Conservation (phyloP, 2,888 invertebrate species). For the Watsonalla binaria region DNA sequence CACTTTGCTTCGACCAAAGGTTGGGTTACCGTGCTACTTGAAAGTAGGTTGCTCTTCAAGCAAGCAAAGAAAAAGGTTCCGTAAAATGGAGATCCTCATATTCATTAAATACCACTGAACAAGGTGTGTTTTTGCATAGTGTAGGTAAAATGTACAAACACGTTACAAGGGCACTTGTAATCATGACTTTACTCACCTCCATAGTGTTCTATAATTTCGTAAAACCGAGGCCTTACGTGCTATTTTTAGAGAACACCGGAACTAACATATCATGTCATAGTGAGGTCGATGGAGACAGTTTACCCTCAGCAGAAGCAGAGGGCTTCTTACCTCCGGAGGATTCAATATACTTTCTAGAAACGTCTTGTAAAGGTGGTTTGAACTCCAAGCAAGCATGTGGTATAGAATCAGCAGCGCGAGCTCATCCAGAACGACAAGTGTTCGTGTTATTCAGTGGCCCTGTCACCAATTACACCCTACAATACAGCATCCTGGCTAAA, state of each 20-base stretch:
- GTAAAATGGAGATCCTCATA: too few species aligned
- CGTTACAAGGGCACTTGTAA: neutral
- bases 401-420: conserved; percentile 82
- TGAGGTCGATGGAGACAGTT: conserved; percentile 14
- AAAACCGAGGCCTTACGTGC: neutral
- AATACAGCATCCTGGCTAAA: conserved; percentile 23
- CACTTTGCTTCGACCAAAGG: too few species aligned
- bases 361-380: conserved; percentile 77
- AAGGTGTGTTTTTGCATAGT: neutral
- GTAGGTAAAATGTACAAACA: neutral
- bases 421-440: conserved; percentile 78
- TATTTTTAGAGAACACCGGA: neutral
- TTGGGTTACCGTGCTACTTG: too few species aligned
- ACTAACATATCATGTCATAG: conserved; percentile 9
- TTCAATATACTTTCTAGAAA: conserved; percentile 83
- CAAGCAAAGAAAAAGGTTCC: too few species aligned
- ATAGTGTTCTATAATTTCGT: neutral
- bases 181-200: neutral
- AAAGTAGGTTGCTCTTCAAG: too few species aligned
- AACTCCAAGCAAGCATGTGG: conserved; percentile 82
- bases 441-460: conserved; percentile 77
- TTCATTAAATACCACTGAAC: neutral
- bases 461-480: conserved; percentile 23
- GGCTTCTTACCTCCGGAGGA: conserved; percentile 37
- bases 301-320: conserved; percentile 26